These are phyloP conservation scores for Maniola hyperantus DNA, from an alignment of 2,888 invertebrate genomes.

Conservation along the genomic window DNA sequence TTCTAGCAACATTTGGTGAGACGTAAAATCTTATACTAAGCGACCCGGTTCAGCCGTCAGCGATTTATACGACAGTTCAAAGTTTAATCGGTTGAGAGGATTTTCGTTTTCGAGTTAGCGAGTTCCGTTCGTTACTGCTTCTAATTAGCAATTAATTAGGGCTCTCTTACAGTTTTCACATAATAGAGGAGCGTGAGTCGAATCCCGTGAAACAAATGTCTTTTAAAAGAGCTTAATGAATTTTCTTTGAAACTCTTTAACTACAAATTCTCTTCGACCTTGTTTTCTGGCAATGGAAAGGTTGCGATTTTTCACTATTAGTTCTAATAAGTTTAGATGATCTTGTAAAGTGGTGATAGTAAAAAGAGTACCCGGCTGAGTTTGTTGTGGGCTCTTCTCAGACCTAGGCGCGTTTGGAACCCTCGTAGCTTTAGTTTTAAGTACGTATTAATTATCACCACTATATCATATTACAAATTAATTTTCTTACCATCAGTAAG, in stretches of 20 bases:
- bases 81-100: conserved; percentile 37
- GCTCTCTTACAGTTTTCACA: conserved; percentile 30
- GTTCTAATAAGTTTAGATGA: too few relatives aligned
- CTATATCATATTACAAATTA: too few relatives aligned
- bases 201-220: conserved; percentile 14
- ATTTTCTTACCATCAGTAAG: too few relatives aligned
- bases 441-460: too few relatives aligned
- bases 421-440: too few relatives aligned
- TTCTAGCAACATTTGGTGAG: too few relatives aligned
- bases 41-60: too few relatives aligned
- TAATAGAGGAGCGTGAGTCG: conserved; percentile 22
- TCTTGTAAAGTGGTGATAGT: too few relatives aligned
- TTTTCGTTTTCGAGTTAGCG: conserved; percentile 33
- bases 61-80: conserved; percentile 37
- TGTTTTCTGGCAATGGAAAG: background rate
- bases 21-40: too few relatives aligned
- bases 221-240: conserved; percentile 12
- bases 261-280: background rate
- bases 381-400: too few relatives aligned
- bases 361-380: too few relatives aligned
- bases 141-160: conserved; percentile 43
- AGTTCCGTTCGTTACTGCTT: conserved; percentile 33
- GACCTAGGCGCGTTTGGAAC: too few relatives aligned
- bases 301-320: background rate
- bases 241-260: conserved; percentile 6